Evolutionary conservation across 1,140 invertebrate genomes (phyloP), one percentile per base, ranked within the genome.

Genomic region (Psilanteris sp.): DNA sequence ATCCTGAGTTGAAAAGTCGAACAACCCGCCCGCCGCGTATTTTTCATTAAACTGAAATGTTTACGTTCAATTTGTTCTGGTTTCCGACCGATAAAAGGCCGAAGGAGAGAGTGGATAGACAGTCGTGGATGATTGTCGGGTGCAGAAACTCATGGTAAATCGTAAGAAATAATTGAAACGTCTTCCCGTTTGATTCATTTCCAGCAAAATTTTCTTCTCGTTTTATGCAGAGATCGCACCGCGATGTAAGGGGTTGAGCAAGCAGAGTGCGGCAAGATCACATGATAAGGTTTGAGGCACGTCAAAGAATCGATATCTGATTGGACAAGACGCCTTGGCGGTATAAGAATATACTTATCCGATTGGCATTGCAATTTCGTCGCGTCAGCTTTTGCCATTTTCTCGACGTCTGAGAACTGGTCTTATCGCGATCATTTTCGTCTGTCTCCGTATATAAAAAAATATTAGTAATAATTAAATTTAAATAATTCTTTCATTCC

Each of bases 341-440:
- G 78, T 83, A 84, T 81, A 84, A 81, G 82, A 86, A 87, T 83
- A 83, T 81, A 87, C 82, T 88, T 88, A 88, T 87, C 85, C 84
- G 86, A 87, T 88, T 88, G 87, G 87, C 85, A 81, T 59, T 52
- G 80, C 83, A 81, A 86, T 86, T 88, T 79, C 66, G 80, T 78
- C 78, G 81, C 82, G 83, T 87, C 86, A 87, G 85, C 85, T 83
- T 78, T 54, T 79, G 76, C 81, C 27, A 11, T 37, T 52, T 41
- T 64, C 32, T 8, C 8, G 20, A 20, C 29, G 37, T 18, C n/a
- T 11, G 18, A 66, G 52, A 62, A 27, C 3, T 4, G 0, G 7
- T 9, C 36, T 43, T 52, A 52, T 43, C 46, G 11, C 46, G 36
- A 64, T 64, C n/a, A 67, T 66, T 81, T 83, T 81, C 77, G 70